Evolutionary conservation across 1,140 invertebrate genomes (phyloP).

Genomic region (Aphelinus atriplicis): DNA sequence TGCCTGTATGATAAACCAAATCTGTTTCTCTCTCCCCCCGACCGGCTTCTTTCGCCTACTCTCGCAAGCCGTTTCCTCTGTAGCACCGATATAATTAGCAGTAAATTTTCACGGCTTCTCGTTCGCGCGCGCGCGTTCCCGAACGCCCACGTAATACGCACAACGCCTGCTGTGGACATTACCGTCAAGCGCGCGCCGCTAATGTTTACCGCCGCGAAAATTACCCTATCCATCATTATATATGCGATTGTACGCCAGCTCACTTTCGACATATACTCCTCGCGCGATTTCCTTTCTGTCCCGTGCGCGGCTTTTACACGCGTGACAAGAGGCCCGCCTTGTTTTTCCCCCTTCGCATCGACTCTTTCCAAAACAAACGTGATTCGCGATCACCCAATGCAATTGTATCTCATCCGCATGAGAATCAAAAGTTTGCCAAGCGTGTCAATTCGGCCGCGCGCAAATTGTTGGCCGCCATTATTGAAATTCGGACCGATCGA

Average conservation of each 20-base stretch:
- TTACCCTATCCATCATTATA: slow-evolving; percentile 18
- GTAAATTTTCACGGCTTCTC: slow-evolving; percentile 44
- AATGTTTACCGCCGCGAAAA: slow-evolving; percentile 20
- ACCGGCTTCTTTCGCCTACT: slow-evolving; percentile 23
- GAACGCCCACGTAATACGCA: not conserved
- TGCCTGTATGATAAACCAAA: slow-evolving; percentile 27
- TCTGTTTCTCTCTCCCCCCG: slow-evolving; percentile 8
- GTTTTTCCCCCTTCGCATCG: too few relatives aligned
- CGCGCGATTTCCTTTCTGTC: not conserved
- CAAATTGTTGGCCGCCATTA: too few relatives aligned
- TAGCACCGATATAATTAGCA: slow-evolving; percentile 43
- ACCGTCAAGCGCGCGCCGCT: not conserved
- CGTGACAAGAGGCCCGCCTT: too few relatives aligned
- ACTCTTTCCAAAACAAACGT: too few relatives aligned
- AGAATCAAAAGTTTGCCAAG: too few relatives aligned
- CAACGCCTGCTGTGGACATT: not conserved
- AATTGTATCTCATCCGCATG: too few relatives aligned
- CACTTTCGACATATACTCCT: not conserved
- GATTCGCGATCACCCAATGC: too few relatives aligned
- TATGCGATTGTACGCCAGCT: slow-evolving; percentile 5
- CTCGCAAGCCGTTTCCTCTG: slow-evolving; percentile 29
- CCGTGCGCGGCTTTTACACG: too few relatives aligned
- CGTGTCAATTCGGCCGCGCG: too few relatives aligned
- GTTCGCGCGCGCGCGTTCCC: slow-evolving; percentile 3
- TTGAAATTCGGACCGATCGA: too few relatives aligned